Evolutionary conservation across 2,113 vertebrate genomes (phyloP).

Genomic region (Sus scrofa): T2T-Sscrofa CM000816.6:97834001-97834500

Average conservation of each 20-base stretch:
- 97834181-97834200: not conserved
- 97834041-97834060: not conserved
- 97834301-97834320: constrained; percentile 68
- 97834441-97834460: not conserved
- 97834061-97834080: not conserved
- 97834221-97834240: not conserved
- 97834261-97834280: constrained; percentile 53
- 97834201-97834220: not conserved
- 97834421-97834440: not conserved
- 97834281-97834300: constrained; percentile 67
- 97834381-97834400: not conserved
- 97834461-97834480: constrained; percentile 34
- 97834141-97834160: not conserved
- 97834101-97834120: not conserved
- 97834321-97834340: constrained; percentile 45
- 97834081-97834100: not conserved
- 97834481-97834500: constrained; percentile 1
- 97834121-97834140: not conserved
- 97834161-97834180: not conserved
- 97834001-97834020: not conserved
- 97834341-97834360: not conserved
- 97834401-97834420: not conserved
- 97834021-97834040: not conserved
- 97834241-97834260: constrained; percentile 52
- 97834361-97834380: constrained; percentile 35